Evolutionary conservation across 1,140 invertebrate species (phyloP).

Genomic region (Ladona fulva): DNA sequence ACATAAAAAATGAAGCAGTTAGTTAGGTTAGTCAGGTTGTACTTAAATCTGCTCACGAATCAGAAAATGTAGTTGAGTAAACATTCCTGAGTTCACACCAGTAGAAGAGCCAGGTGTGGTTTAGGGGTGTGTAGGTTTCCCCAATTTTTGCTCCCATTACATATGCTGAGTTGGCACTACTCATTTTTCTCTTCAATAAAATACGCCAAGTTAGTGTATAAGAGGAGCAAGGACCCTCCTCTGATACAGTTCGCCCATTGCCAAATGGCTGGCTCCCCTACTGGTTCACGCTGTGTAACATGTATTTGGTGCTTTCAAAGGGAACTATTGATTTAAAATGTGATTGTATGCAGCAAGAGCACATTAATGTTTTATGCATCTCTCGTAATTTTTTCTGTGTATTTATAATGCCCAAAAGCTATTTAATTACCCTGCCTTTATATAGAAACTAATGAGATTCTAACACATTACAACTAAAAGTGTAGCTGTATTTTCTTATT

Average conservation of each 20-base stretch:
- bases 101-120: slow-evolving; percentile 6
- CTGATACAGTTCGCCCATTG: not conserved
- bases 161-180: not conserved
- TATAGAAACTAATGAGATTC: not conserved
- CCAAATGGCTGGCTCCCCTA: not conserved
- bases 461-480: not conserved
- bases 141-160: not conserved
- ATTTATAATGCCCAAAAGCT: not conserved
- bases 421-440: not conserved
- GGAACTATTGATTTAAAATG: not conserved
- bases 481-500: slow-evolving; percentile 7
- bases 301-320: slow-evolving; percentile 3
- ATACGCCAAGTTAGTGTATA: not conserved
- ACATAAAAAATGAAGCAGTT: not conserved
- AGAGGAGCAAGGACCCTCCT: not conserved
- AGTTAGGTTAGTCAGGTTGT: not conserved
- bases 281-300: slow-evolving; percentile 3
- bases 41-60: slow-evolving; percentile 8
- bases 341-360: not conserved
- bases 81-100: slow-evolving; percentile 8
- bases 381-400: not conserved
- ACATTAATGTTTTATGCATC: not conserved
- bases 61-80: slow-evolving; percentile 1
- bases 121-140: slow-evolving; percentile 3
- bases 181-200: slow-evolving; percentile 2